Percentiles rank a stretch among this genome's conserved stretches.
Conservation (phyloP, 2,113 vertebrate genomes). For the Bufo bufo region DNA sequence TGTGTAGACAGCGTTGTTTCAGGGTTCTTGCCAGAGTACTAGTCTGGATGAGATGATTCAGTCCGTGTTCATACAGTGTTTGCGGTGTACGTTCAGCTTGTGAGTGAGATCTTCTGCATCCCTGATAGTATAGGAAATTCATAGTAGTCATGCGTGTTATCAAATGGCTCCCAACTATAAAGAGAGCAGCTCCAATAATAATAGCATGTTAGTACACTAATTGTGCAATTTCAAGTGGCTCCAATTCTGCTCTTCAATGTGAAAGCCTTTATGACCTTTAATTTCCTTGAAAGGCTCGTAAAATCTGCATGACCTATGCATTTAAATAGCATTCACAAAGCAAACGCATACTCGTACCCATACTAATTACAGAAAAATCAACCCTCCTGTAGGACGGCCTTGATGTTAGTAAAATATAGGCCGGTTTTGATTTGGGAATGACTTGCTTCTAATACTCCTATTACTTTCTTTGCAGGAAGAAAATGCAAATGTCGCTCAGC, state of each 20-base stretch:
- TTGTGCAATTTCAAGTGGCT: neutral
- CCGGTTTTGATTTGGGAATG: too few relatives aligned
- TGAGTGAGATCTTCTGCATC: too few relatives aligned
- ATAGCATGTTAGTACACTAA: neutral
- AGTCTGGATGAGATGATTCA: too few relatives aligned
- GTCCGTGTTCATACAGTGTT: too few relatives aligned
- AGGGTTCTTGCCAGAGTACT: too few relatives aligned
- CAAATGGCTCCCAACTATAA: neutral
- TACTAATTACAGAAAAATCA: neutral
- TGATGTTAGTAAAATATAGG: neutral
- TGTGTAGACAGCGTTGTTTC: too few relatives aligned
- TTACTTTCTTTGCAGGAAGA: conserved; percentile 73
- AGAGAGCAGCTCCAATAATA: neutral
- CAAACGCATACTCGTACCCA: neutral
- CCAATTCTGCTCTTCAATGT: neutral
- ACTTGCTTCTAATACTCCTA: neutral
- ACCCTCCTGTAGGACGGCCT: neutral
- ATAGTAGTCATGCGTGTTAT: too few relatives aligned
- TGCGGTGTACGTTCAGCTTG: too few relatives aligned
- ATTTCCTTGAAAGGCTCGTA: neutral
- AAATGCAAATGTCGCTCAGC: conserved; percentile 70
- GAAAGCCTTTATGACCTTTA: neutral
- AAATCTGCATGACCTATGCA: neutral
- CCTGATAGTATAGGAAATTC: too few relatives aligned
- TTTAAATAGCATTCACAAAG: neutral